A percentile compares a stretch with the other conserved stretches of the same genome.
Conservation (phyloP, 2,888 invertebrate genomes). For the Stenodera caucasica region DNA sequence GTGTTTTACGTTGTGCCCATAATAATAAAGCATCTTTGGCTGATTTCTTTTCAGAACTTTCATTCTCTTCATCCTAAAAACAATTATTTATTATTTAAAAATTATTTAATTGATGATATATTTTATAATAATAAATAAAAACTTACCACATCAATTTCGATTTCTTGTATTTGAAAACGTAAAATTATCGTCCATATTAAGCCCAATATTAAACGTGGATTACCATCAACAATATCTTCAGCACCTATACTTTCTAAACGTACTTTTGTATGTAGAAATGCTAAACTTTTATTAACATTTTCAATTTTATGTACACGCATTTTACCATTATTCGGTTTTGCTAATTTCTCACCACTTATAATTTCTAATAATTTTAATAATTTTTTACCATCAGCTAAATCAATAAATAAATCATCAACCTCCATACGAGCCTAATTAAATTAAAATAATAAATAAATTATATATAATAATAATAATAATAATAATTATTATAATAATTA, state of each 20-base stretch:
- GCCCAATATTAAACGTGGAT: conserved; percentile 94
- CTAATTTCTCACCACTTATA: conserved; percentile 97
- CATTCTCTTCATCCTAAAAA: conserved; percentile 87
- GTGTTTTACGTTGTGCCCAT: conserved; percentile 99
- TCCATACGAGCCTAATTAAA: conserved; percentile 88
- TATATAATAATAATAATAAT: not conserved
- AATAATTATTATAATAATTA: not conserved
- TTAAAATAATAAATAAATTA: conserved; percentile 21
- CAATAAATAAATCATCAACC: conserved; percentile 95
- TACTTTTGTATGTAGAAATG: conserved; percentile 95
- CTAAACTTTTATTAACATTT: conserved; percentile 96
- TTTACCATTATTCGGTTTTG: conserved; percentile 92
- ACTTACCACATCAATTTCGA: conserved; percentile 93
- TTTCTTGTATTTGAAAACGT: conserved; percentile 98
- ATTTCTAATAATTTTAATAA: conserved; percentile 93
- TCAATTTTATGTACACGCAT: conserved; percentile 99
- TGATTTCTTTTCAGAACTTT: conserved; percentile 96
- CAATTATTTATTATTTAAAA: not conserved
- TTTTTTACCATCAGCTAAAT: conserved; percentile 94
- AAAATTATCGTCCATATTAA: conserved; percentile 99
- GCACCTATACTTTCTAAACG: conserved; percentile 98
- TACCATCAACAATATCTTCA: conserved; percentile 98
- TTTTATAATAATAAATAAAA: not conserved
- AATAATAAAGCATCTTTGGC: conserved; percentile 97
- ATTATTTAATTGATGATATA: not conserved